Evolutionary conservation across 2,797 vertebrate species (phyloP).

Genomic region (Pantherophis vulpinus): DNA sequence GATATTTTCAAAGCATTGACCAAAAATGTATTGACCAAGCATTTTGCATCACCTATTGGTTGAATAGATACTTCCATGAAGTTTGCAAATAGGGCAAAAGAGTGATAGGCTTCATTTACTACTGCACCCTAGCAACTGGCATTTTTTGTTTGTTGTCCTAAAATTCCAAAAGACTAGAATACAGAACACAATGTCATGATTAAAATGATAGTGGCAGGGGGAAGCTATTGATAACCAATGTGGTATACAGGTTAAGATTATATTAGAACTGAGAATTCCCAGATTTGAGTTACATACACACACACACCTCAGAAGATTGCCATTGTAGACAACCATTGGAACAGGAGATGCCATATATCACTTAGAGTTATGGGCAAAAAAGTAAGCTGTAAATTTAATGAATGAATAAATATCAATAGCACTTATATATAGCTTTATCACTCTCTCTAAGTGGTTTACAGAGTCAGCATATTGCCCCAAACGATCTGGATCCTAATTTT

Average conservation of each 20-base stretch:
- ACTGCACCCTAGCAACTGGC: background rate
- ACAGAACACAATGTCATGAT: background rate
- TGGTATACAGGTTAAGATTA: background rate
- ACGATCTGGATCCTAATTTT: background rate
- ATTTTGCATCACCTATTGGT: background rate
- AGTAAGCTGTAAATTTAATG: background rate
- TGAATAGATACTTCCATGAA: background rate
- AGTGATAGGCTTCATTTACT: background rate
- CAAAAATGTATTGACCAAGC: background rate
- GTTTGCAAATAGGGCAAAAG: background rate
- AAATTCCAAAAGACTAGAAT: background rate
- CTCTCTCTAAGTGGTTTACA: background rate
- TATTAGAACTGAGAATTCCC: background rate
- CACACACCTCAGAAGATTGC: background rate
- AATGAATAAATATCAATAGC: background rate
- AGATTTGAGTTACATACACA: background rate
- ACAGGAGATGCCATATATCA: background rate
- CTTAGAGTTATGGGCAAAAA: background rate
- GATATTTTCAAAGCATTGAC: background rate
- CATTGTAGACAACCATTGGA: background rate
- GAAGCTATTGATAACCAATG: background rate
- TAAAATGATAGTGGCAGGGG: background rate
- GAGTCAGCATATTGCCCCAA: background rate
- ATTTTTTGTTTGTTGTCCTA: background rate
- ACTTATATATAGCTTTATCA: background rate